These are phyloP conservation scores for Phylloscopus whistleri DNA, from an alignment of 2,113 vertebrate genomes.

Conservation along the genomic window DNA sequence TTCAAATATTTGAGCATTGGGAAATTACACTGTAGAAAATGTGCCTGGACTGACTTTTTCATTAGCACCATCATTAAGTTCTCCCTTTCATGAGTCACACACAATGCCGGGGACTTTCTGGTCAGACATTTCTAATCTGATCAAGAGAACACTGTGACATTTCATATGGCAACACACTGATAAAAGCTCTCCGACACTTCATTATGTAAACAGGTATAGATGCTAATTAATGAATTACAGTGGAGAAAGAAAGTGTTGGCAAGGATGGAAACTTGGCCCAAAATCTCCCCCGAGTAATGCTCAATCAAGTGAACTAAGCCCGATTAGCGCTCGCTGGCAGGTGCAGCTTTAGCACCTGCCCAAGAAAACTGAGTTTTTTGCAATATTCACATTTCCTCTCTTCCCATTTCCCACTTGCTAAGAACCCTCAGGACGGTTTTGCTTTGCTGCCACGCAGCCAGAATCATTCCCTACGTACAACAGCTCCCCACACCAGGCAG, in stretches of 20 bases:
- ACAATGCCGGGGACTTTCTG: not conserved
- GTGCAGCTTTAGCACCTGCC: not conserved
- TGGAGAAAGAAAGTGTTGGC: not conserved
- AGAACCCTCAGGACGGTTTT: not conserved
- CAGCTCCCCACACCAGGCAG: not conserved
- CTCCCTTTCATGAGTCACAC: not conserved
- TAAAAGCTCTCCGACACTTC: not conserved
- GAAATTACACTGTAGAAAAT: not conserved
- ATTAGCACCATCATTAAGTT: not conserved
- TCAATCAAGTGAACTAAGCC: slow-evolving; percentile 5
- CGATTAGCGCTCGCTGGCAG: not conserved
- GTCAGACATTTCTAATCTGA: not conserved
- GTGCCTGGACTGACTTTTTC: not conserved
- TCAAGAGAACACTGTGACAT: not conserved
- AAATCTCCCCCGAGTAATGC: not conserved
- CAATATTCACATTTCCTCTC: not conserved
- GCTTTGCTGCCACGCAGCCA: not conserved
- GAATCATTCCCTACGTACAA: not conserved
- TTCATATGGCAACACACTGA: not conserved
- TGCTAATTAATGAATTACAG: slow-evolving; percentile 16
- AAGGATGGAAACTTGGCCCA: slow-evolving; percentile 11
- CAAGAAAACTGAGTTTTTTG: not conserved
- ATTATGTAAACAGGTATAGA: slow-evolving; percentile 14
- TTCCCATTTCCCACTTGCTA: not conserved
- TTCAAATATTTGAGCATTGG: slow-evolving; percentile 9